Percentiles rank a stretch among this genome's conserved stretches.
phyloP scores from a whole-genome alignment of 1,140 invertebrate species.

The Drosophila bocqueti region DNA sequence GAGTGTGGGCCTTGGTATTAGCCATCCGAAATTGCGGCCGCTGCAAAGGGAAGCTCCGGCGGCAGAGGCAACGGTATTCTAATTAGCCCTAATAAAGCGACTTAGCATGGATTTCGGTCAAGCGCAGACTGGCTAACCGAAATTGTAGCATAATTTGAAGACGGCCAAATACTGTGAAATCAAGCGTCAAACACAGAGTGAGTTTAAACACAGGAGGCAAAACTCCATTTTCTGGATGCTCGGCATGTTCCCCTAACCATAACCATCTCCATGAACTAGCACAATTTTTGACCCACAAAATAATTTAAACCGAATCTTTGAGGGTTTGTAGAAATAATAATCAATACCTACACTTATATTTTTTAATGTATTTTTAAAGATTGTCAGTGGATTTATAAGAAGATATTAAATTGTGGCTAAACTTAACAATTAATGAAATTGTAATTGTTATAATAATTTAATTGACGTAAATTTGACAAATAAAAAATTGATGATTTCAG shows the following conservation, averaged over 20 bases:
- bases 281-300: neutral
- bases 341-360: neutral
- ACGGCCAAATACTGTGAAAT: conserved; percentile 32
- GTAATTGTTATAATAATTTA: neutral
- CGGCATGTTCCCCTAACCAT: neutral
- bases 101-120: conserved; percentile 62
- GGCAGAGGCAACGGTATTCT: conserved; percentile 47
- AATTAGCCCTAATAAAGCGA: conserved; percentile 79
- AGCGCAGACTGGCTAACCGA: conserved; percentile 45
- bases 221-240: neutral
- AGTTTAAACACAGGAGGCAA: conserved; percentile 5
- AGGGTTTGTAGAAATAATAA: neutral
- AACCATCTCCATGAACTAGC: neutral
- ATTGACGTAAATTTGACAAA: too few species aligned
- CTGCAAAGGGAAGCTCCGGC: conserved; percentile 32
- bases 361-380: neutral
- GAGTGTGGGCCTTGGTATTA: conserved; percentile 27
- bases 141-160: conserved; percentile 57
- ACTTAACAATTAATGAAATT: neutral
- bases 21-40: conserved; percentile 6
- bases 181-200: conserved; percentile 29
- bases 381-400: neutral
- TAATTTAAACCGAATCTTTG: neutral
- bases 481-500: neutral
- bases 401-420: neutral